Conservation (phyloP, 2,888 invertebrate genomes). For the Nysson spinosus region DNA sequence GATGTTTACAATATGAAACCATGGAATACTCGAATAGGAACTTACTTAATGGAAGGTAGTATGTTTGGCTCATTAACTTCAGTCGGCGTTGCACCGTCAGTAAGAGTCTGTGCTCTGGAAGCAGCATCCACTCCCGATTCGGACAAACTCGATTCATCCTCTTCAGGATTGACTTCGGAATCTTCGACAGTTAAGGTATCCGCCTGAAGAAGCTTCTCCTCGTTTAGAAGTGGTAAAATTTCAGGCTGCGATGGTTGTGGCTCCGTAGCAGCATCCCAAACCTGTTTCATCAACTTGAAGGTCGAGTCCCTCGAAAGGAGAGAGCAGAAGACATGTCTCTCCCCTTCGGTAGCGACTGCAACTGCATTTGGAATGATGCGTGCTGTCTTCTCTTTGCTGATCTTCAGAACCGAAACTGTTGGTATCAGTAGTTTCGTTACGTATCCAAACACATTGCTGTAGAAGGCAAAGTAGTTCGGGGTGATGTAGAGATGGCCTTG, state of each 20-base stretch:
- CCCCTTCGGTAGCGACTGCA: slow-evolving; percentile 90
- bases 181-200: slow-evolving; percentile 70
- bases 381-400: slow-evolving; percentile 95
- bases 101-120: slow-evolving; percentile 72
- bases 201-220: slow-evolving; percentile 64
- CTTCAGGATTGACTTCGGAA: slow-evolving; percentile 72
- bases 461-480: slow-evolving; percentile 96
- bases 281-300: slow-evolving; percentile 90
- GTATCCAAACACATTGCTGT: slow-evolving; percentile 97
- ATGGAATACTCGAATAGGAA: too few species aligned
- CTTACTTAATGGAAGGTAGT: too few species aligned
- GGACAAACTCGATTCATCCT: slow-evolving; percentile 77
- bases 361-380: slow-evolving; percentile 97
- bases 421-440: slow-evolving; percentile 96
- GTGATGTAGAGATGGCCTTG: slow-evolving; percentile 97
- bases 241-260: slow-evolving; percentile 75
- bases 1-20: not conserved
- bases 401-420: slow-evolving; percentile 88
- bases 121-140: slow-evolving; percentile 76
- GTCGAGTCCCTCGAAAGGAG: slow-evolving; percentile 93
- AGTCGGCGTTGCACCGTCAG: slow-evolving; percentile 66
- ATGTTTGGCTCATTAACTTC: too few species aligned
- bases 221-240: slow-evolving; percentile 69
- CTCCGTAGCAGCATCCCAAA: slow-evolving; percentile 85
- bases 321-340: slow-evolving; percentile 92